Base-by-base conservation (phyloP, 2,113 vertebrate species). In the Leucopsar rothschildi region DNA sequence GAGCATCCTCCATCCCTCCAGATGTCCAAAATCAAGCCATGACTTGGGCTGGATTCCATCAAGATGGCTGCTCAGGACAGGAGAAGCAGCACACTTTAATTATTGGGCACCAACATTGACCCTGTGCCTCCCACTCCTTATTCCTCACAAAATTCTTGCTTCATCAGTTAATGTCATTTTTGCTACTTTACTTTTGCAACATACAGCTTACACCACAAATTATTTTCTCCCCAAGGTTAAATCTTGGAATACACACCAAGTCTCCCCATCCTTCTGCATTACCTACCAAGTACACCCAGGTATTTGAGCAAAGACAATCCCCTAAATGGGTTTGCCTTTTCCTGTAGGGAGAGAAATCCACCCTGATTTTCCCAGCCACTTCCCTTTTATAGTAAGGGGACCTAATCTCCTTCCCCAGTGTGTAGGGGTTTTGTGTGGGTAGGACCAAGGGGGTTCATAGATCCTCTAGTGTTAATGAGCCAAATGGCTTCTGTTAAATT, bases 361-460 rank as follows among this genome's bases (percentile, higher is more conserved):
- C 33, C 9, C 19, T 0, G 6, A 37, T 44, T 37, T 77, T 45
- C 53, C 14, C 27, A 68, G 18, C 9, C 15, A 8, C 8, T 73
- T 52, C 23, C 28, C 5, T 2, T 18, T 9, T 52, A 3, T 29
- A 17, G 23, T 21, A 17, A 0, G 0, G 37, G 19, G 12, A 44
- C 7, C 24, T 66, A 60, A 29, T 10, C 53, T 45, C 10, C 22
- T 65, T 9, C 15, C 3, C 0, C 39, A 29, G 16, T 18, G 21
- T 17, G 27, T 20, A 15, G 28, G 12, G 12, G 4, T 44, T 88
- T 73, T n/a, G 16, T 68, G 11, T 53, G 39, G 39, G 24, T 11
- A 60, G 39, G 39, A 60, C 45, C 28, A 60, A 45, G 27, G 45
- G 22, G 11, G 39, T 45, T 45, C 53, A 33, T 11, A 75, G 28